Evolutionary conservation across 2,888 invertebrate genomes (phyloP), one percentile per base, ranked within the genome.

Genomic region (Stictocephala bisonia): DNA sequence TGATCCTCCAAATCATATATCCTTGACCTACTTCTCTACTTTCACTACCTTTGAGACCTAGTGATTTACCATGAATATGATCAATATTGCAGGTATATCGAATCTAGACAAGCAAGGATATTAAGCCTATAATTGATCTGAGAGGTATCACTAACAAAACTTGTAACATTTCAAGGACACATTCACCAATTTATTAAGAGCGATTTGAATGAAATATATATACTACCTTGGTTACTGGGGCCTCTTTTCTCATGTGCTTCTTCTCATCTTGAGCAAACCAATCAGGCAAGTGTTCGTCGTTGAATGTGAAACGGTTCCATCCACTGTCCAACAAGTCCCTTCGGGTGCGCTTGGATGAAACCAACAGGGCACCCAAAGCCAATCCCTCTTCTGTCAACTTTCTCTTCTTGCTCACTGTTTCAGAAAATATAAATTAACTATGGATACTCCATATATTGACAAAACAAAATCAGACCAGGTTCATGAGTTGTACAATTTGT

Each of bases 231-330:
- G 96, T 94, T 31, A 99, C 94, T 2, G 95, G 94, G 9, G 92
- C 85, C 73, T 91, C 91, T 82, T 92, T 93, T 78, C 87, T 89
- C 91, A 94, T 95, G 81, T 98, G 96, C 82, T 93, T 92, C 76
- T 91, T 89, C 84, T 99, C 99, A 80, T 99, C 99, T 74, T 94
- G 90, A 0, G 90, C 88, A 85, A 99, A 99, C 99, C 99, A 99
- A 79, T 93, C 93, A 0, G 99, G 99, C 58, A 99, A 86, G 82
- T 93, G 88, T 1, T 90, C 91, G 83, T 99, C 99, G 82, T 96
- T 95, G 82, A 95, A 96, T 2, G 93, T 90, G 83, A 94, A 98
- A 79, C 96, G 89, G 84, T 98, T 96, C 93, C 96, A 99, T 0
- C 92, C 96, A 64, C 89, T 91, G 82, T 99, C 98, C 9, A 93